A percentile compares a stretch with the other conserved stretches of the same genome.
phyloP scores from a whole-genome alignment of 2,888 invertebrate species.

The Microplitis manilae region DNA sequence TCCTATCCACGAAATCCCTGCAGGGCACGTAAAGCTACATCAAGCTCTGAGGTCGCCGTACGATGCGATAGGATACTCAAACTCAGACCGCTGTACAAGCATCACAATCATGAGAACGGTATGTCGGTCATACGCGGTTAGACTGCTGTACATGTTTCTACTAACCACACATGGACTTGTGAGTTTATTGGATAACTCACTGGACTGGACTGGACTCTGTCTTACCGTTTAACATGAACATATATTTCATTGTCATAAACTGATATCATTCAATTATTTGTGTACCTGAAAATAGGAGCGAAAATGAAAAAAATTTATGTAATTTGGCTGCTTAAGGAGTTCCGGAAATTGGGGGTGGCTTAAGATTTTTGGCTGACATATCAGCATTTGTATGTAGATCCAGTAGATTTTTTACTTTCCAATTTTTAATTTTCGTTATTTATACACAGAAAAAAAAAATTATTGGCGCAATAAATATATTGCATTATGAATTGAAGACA shows the following conservation, averaged over 20 bases:
- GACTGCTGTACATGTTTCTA: conserved; percentile 5
- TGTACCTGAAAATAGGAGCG: too few species aligned
- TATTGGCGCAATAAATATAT: too few species aligned
- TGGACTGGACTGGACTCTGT: background rate
- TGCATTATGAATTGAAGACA: too few species aligned
- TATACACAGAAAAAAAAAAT: too few species aligned
- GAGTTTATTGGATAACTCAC: conserved; percentile 1
- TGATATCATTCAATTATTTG: background rate
- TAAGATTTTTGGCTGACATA: too few species aligned
- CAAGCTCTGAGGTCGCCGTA: conserved; percentile 10
- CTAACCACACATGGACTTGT: background rate
- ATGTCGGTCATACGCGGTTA: conserved; percentile 17
- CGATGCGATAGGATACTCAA: conserved; percentile 22
- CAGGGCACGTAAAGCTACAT: conserved; percentile 19
- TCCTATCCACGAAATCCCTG: conserved; percentile 10
- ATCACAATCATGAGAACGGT: conserved; percentile 8
- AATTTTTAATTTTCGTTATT: too few species aligned
- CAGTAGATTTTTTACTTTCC: too few species aligned
- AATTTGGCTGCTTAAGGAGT: too few species aligned
- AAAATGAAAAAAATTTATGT: too few species aligned
- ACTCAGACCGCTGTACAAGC: conserved; percentile 1
- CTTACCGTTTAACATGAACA: background rate
- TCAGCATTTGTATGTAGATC: too few species aligned
- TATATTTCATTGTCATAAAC: background rate
- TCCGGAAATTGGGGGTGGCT: too few species aligned